Conservation (phyloP, 2,113 vertebrate species). For the Oreochromis aureus region DNA sequence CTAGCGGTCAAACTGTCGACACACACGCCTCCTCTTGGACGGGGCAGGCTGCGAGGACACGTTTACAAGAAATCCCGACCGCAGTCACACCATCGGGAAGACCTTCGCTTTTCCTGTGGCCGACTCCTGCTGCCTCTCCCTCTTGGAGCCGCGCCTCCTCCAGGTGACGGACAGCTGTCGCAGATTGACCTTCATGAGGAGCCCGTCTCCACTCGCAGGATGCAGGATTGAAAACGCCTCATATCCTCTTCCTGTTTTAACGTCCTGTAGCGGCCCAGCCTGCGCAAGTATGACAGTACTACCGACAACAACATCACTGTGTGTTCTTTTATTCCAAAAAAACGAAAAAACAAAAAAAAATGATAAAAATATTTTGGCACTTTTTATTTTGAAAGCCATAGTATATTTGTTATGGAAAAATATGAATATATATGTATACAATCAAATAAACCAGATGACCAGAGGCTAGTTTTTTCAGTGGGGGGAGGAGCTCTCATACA, state of each 20-base stretch:
- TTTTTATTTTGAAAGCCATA: conserved; percentile 84
- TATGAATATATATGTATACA: conserved; percentile 67
- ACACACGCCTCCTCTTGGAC: neutral
- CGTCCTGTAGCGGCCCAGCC: conserved; percentile 48
- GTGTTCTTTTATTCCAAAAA: conserved; percentile 75
- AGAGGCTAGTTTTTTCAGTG: conserved; percentile 69
- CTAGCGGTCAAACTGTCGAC: conserved; percentile 37
- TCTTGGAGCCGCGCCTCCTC: conserved; percentile 34
- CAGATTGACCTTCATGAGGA: conserved; percentile 52
- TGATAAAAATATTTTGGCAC: conserved; percentile 71
- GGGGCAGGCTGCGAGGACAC: conserved; percentile 25
- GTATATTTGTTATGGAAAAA: conserved; percentile 78
- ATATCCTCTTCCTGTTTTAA: conserved; percentile 59
- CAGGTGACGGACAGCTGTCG: conserved; percentile 46
- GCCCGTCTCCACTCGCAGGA: conserved; percentile 41
- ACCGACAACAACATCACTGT: conserved; percentile 80
- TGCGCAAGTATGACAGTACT: conserved; percentile 64
- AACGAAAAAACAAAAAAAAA: conserved; percentile 51
- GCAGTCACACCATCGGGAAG: conserved; percentile 26
- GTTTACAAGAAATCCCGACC: conserved; percentile 62
- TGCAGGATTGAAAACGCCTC: conserved; percentile 17
- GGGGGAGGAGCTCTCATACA: conserved; percentile 59
- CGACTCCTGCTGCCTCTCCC: conserved; percentile 49
- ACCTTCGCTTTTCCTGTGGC: conserved; percentile 21
- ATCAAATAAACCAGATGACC: conserved; percentile 66